Conservation (phyloP, 2,888 invertebrate species). For the Meiosimyza platycephala region DNA sequence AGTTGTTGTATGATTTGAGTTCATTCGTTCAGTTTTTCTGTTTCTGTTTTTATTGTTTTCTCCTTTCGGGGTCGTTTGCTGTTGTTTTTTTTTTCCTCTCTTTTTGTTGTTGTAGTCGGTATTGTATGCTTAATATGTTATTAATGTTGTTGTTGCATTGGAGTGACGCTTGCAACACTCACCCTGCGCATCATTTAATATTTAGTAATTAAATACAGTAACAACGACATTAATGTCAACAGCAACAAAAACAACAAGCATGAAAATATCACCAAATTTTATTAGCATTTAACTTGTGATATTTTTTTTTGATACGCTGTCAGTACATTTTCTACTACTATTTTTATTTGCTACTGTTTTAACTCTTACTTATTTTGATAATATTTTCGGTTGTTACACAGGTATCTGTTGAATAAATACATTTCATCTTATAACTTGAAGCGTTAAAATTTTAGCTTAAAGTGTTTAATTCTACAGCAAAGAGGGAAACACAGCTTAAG, state of each 20-base stretch:
- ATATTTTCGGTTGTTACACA: not conserved
- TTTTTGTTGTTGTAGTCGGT: not conserved
- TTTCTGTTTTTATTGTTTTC: conserved; percentile 35
- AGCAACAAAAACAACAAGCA: conserved; percentile 14
- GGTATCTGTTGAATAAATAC: too few relatives aligned
- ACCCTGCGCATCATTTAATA: conserved; percentile 38
- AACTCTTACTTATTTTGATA: not conserved
- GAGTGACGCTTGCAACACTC: not conserved
- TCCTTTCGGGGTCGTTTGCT: not conserved
- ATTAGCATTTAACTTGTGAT: conserved; percentile 24
- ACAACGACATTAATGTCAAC: conserved; percentile 20
- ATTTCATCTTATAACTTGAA: too few relatives aligned
- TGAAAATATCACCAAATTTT: conserved; percentile 15
- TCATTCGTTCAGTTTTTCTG: conserved; percentile 21
- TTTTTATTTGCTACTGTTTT: not conserved
- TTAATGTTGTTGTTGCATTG: conserved; percentile 32
- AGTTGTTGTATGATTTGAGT: conserved; percentile 20
- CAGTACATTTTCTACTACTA: not conserved
- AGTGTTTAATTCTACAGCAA: too few relatives aligned
- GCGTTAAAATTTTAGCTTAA: too few relatives aligned
- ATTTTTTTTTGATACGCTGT: not conserved
- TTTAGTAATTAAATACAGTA: conserved; percentile 40
- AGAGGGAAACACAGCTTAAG: too few relatives aligned
- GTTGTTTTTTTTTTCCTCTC: not conserved
- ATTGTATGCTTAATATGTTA: conserved; percentile 6